Evolutionary conservation across 1,140 invertebrate genomes (phyloP).

Genomic region (Lepidurus apus): DNA sequence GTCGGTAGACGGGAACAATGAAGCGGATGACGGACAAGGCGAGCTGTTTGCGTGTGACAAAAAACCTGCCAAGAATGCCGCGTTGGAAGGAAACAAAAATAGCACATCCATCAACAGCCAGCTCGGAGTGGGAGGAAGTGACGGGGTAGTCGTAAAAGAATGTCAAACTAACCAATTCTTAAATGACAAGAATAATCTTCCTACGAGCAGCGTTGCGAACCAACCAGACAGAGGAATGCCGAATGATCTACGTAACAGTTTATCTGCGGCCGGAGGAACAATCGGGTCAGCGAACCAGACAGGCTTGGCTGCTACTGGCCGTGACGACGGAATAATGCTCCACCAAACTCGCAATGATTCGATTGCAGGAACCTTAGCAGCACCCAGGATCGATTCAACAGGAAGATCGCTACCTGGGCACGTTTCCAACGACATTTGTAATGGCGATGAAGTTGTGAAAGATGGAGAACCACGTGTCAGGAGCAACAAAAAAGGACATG

Average conservation of each 20-base stretch:
- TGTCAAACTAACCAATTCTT: background rate
- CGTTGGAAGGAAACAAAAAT: slow-evolving; percentile 8
- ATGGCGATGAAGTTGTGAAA: background rate
- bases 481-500: background rate
- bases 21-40: background rate
- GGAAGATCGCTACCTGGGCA: background rate
- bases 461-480: background rate
- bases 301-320: background rate
- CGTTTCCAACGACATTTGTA: background rate
- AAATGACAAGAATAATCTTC: background rate
- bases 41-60: background rate
- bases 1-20: background rate
- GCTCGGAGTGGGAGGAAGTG: background rate
- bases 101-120: background rate
- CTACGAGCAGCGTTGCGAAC: background rate
- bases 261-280: background rate
- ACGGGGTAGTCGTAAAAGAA: background rate
- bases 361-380: background rate
- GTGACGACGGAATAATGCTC: background rate
- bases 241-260: background rate
- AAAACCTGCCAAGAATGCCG: background rate
- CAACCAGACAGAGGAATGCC: background rate
- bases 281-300: background rate
- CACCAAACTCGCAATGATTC: background rate
- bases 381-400: background rate